Percentiles rank a stretch among this genome's conserved stretches.
These are phyloP conservation scores for Nothocercus julius DNA, from an alignment of 2,113 vertebrate species.

Conservation along the genomic window DNA sequence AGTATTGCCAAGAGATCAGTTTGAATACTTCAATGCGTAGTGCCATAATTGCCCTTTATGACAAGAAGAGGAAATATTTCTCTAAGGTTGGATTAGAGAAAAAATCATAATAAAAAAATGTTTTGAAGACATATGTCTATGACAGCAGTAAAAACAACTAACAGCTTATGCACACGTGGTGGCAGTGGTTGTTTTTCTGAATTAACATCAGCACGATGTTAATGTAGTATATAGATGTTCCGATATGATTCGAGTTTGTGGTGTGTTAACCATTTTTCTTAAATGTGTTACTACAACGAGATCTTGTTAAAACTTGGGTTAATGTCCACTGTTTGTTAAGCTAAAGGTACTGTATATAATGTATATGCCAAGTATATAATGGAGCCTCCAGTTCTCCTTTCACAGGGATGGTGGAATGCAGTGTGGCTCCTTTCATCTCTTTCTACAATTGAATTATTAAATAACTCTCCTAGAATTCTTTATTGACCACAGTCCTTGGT, in stretches of 20 bases:
- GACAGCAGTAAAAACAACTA: not conserved
- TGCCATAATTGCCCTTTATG: not conserved
- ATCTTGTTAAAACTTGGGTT: not conserved
- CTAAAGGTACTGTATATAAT: not conserved
- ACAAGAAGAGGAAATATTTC: not conserved
- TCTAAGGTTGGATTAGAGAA: not conserved
- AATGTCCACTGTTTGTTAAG: not conserved
- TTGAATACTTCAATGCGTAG: not conserved
- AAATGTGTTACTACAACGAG: not conserved
- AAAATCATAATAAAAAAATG: not conserved
- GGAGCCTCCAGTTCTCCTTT: not conserved
- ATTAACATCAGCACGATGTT: not conserved
- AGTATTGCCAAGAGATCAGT: not conserved
- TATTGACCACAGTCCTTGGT: not conserved
- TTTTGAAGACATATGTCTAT: not conserved
- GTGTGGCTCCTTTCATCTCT: not conserved
- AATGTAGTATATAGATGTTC: not conserved
- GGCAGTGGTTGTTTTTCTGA: not conserved
- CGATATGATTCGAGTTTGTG: not conserved
- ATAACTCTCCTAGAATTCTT: not conserved
- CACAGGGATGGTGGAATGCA: not conserved
- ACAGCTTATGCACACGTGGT: not conserved
- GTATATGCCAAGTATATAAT: not conserved
- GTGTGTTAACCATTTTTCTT: not conserved
- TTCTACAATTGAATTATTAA: not conserved